A percentile compares a stretch with the other conserved stretches of the same genome.
These are phyloP conservation scores for Halcyon leucocephala DNA, from an alignment of 2,797 vertebrate genomes.

Conservation along the genomic window DNA sequence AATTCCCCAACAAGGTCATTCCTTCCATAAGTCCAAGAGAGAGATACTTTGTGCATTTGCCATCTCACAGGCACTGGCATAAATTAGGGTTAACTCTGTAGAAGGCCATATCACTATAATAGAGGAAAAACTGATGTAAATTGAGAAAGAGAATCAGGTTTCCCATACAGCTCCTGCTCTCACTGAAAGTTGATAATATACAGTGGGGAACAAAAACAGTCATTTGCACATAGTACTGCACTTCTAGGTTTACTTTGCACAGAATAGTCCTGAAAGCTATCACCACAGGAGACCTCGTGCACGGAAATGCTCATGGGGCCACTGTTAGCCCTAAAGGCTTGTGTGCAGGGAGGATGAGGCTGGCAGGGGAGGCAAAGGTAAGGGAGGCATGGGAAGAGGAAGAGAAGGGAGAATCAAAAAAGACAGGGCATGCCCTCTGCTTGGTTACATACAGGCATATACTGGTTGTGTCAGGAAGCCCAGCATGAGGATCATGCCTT, in stretches of 20 bases:
- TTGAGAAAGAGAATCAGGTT: neutral
- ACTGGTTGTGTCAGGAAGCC: neutral
- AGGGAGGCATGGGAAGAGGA: neutral
- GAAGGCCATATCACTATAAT: neutral
- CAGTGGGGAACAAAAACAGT: neutral
- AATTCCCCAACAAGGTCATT: neutral
- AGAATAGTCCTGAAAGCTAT: neutral
- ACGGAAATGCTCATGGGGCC: neutral
- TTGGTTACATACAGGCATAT: fast-evolving
- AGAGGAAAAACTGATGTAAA: neutral
- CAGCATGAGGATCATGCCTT: neutral
- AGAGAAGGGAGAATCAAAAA: neutral
- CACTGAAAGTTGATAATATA: neutral
- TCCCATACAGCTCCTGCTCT: neutral
- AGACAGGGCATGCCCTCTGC: neutral
- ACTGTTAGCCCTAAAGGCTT: neutral
- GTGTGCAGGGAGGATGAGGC: neutral
- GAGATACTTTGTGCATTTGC: neutral
- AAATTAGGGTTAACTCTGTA: neutral
- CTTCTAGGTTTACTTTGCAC: neutral
- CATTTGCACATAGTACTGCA: neutral
- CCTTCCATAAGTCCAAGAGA: neutral
- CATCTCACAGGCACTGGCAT: neutral
- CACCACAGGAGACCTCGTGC: neutral
- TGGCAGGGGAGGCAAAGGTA: neutral